Base-by-base conservation (phyloP, 2,113 vertebrate species). In the Baryphthengus martii region DNA sequence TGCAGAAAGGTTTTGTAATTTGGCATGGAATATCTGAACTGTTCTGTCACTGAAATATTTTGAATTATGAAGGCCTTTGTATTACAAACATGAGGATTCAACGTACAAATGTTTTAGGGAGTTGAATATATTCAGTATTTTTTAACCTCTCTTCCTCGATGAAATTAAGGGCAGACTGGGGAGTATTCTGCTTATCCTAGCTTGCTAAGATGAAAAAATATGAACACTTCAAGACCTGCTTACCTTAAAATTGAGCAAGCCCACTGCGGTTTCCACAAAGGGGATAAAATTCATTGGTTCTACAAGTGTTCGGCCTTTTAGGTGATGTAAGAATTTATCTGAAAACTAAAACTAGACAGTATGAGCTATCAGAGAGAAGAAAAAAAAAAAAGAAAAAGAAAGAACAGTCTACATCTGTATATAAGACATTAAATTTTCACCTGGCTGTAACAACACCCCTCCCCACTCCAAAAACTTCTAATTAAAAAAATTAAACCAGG, bases 201-300 rank as follows among this genome's bases (percentile, higher is more conserved):
- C 74, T 61, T 82, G 75, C 72, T 89, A 86, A 94, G 33, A 74
- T 83, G 81, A 83, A 85, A 95, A 96, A 96, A 96, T 23, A 67
- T 31, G 73, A 95, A 87, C 76, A 80, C 96, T 91, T 93, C 42
- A 92, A 85, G 74, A 85, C 80, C 85, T 93, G 93, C 98, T 99
- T 99, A 99, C 99, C 99, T 99, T 99, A 98, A 99, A 99, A 98
- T 99, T 99, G 97, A 99, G 99, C 97, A 99, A 98, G 94, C 99
- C 99, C 98, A 98, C 96, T 96, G 99, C 99, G 56, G 99, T 99
- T 98, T 99, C 99, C 98, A 99, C 99, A 98, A 99, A 99, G 97
- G 99, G 99, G 98, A 99, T 98, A 97, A 99, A 98, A 98, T 99
- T 98, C 96, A 99, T 97, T 96, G 99, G 99, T 96, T 99, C 98